A percentile compares a stretch with the other conserved stretches of the same genome.
Conservation (phyloP, 2,888 invertebrate species). For the Machimus rusticus region DNA sequence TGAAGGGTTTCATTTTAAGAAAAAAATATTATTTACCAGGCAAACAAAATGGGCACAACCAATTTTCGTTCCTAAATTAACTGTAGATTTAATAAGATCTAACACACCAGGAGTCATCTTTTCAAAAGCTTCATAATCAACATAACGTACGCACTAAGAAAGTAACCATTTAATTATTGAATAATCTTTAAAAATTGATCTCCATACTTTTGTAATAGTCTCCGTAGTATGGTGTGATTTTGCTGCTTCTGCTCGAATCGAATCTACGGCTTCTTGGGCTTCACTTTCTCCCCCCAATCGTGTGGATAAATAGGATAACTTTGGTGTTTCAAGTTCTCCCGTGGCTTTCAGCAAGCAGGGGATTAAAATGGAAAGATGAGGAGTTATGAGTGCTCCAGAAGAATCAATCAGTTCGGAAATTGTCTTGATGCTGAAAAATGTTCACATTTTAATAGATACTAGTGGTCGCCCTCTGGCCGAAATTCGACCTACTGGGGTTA, state of each 20-base stretch:
- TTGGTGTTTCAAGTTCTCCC: slow-evolving; percentile 83
- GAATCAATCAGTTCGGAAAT: slow-evolving; percentile 85
- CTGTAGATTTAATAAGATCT: slow-evolving; percentile 81
- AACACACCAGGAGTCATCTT: slow-evolving; percentile 80
- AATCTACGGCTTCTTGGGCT: slow-evolving; percentile 79
- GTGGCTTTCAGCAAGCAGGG: slow-evolving; percentile 86
- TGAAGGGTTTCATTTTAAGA: slow-evolving; percentile 40
- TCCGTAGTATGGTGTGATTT: slow-evolving; percentile 88
- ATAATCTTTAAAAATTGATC: not conserved
- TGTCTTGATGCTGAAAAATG: slow-evolving; percentile 73
- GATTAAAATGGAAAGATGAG: slow-evolving; percentile 81
- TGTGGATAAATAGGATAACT: slow-evolving; percentile 81
- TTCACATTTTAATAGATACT: no score
- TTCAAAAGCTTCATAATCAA: slow-evolving; percentile 78
- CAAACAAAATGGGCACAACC: slow-evolving; percentile 82
- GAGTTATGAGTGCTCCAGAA: slow-evolving; percentile 80
- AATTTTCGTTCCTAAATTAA: slow-evolving; percentile 85
- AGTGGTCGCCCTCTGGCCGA: no score
- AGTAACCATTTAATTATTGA: not conserved
- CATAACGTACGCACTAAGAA: slow-evolving; percentile 71
- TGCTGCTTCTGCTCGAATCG: slow-evolving; percentile 79
- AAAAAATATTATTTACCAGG: slow-evolving; percentile 69
- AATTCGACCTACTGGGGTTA: no score
- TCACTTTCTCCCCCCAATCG: slow-evolving; percentile 73
- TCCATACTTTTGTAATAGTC: slow-evolving; percentile 77